Evolutionary conservation across 2,888 invertebrate species (phyloP).

Genomic region (Pycnomerus fuliginosus): DNA sequence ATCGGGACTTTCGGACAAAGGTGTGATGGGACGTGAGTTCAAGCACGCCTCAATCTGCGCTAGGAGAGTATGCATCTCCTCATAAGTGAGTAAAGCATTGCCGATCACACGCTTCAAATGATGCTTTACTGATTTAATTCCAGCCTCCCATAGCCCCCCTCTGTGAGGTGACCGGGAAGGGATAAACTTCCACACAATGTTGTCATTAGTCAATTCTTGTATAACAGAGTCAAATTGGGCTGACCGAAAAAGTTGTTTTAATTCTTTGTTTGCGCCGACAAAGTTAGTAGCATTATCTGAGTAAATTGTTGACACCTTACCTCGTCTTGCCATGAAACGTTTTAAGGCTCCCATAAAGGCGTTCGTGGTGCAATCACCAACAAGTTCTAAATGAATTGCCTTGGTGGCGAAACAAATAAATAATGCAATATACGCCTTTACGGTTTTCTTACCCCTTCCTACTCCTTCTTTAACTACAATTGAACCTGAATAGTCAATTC

Average conservation of each 20-base stretch:
- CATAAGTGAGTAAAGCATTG: conserved; percentile 29
- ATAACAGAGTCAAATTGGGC: neutral
- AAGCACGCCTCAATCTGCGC: conserved; percentile 38
- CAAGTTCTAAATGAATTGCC: conserved; percentile 22
- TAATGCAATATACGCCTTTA: conserved; percentile 20
- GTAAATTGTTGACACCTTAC: conserved; percentile 11
- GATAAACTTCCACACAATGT: conserved; percentile 33
- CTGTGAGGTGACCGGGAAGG: conserved; percentile 35
- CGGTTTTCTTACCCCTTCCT: conserved; percentile 6
- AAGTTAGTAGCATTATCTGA: conserved; percentile 24
- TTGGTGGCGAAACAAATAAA: conserved; percentile 22
- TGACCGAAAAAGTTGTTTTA: conserved; percentile 1
- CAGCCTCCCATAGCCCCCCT: conserved; percentile 42
- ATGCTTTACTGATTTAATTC: conserved; percentile 35
- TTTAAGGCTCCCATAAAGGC: conserved; percentile 19
- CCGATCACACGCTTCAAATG: conserved; percentile 33
- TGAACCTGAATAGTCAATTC: conserved; percentile 28
- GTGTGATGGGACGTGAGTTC: neutral
- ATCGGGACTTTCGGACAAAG: no score
- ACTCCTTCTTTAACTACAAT: conserved; percentile 20
- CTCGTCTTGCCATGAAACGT: conserved; percentile 21
- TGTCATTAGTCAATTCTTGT: neutral
- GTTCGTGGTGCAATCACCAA: conserved; percentile 11
- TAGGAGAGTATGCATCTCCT: conserved; percentile 38
- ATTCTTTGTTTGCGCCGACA: conserved; percentile 12